Conservation (phyloP, 2,888 invertebrate genomes). For the Sarcophaga carnaria region DNA sequence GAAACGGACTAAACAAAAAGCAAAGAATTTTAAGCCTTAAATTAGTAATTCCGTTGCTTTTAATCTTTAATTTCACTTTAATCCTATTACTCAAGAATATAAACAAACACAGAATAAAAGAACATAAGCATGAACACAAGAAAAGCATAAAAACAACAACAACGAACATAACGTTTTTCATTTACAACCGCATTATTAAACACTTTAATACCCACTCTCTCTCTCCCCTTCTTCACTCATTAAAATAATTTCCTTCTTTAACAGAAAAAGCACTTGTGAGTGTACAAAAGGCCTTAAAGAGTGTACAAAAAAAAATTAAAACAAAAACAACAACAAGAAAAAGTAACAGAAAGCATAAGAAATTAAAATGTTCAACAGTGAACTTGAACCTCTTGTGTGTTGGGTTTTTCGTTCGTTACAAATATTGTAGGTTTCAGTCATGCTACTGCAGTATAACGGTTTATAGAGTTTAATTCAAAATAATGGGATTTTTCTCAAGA, state of each 20-base stretch:
- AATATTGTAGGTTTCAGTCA: background rate
- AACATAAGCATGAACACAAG: background rate
- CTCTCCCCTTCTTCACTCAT: background rate
- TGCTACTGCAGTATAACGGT: background rate
- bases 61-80: constrained; percentile 50
- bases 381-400: background rate
- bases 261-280: too few species aligned
- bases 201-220: constrained; percentile 31
- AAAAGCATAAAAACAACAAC: background rate
- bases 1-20: background rate
- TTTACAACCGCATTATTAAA: constrained; percentile 61
- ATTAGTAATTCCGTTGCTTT: constrained; percentile 36
- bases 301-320: background rate
- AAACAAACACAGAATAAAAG: background rate
- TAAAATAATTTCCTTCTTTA: background rate
- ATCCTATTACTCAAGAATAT: constrained; percentile 44
- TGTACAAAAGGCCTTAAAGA: background rate
- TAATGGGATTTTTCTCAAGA: background rate
- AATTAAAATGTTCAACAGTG: constrained; percentile 4
- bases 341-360: background rate
- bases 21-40: constrained; percentile 44
- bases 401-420: too few species aligned
- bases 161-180: constrained; percentile 7
- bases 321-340: too few species aligned
- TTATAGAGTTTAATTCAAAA: background rate